These are phyloP conservation scores for Heliconius ethilla DNA, from an alignment of 2,888 invertebrate genomes.

Conservation along the genomic window DNA sequence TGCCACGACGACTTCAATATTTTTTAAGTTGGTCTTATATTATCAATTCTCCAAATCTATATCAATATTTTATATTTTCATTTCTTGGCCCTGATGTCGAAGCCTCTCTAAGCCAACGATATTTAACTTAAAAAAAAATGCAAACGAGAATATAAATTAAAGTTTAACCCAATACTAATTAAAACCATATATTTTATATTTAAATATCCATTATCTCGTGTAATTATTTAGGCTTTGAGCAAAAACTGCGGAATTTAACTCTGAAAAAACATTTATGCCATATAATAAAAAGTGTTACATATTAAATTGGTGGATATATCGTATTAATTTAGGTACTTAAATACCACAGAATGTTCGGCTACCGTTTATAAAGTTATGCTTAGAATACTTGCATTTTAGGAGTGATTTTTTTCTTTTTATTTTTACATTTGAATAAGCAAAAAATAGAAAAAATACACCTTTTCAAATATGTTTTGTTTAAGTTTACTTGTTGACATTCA, in stretches of 20 bases:
- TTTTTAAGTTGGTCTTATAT: too few species aligned
- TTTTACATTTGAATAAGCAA: too few species aligned
- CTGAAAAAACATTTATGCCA: constrained; percentile 29
- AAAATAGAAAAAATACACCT: too few species aligned
- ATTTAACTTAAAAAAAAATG: background rate
- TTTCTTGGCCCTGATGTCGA: too few species aligned
- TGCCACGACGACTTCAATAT: too few species aligned
- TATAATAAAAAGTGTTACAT: constrained; percentile 35
- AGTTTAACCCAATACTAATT: background rate
- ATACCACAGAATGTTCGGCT: constrained; percentile 46
- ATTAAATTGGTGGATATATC: constrained; percentile 42
- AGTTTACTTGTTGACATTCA: too few species aligned
- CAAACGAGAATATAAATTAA: background rate
- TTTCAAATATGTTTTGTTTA: too few species aligned
- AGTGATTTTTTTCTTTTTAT: too few species aligned
- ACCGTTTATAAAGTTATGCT: constrained; percentile 47
- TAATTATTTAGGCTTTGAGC: constrained; percentile 23
- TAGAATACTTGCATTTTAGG: constrained; percentile 4
- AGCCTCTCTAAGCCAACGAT: too few species aligned
- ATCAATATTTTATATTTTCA: too few species aligned
- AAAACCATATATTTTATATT: constrained; percentile 2
- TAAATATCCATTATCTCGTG: constrained; percentile 1
- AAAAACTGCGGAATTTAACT: constrained; percentile 27
- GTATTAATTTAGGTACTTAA: constrained; percentile 35
- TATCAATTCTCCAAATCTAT: too few species aligned